These are phyloP conservation scores for Smittia aterrima DNA, from an alignment of 2,888 invertebrate genomes.

Conservation along the genomic window DNA sequence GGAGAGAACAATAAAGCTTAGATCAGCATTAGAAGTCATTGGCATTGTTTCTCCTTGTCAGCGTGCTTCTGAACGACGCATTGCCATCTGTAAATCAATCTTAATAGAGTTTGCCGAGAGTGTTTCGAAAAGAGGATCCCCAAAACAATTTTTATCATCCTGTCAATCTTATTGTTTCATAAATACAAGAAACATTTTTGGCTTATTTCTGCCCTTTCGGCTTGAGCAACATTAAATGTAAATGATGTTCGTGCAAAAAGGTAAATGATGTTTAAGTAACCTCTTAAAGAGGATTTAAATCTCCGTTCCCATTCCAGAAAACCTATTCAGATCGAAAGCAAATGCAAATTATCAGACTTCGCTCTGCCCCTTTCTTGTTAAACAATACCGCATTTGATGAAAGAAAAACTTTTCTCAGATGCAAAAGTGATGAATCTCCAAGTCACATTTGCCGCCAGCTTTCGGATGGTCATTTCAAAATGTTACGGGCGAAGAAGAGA, in stretches of 20 bases:
- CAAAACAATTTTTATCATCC: conserved; percentile 16
- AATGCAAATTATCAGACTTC: conserved; percentile 33
- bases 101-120: not conserved
- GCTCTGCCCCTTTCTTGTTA: not conserved
- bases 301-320: conserved; percentile 38
- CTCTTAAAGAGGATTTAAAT: conserved; percentile 31
- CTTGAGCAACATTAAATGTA: not conserved
- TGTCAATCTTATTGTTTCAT: not conserved
- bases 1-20: not conserved
- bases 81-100: not conserved
- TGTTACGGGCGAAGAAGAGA: not conserved
- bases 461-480: conserved; percentile 8
- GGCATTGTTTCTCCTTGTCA: not conserved
- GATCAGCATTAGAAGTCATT: not conserved
- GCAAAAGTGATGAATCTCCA: not conserved
- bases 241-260: conserved; percentile 25
- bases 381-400: conserved; percentile 11
- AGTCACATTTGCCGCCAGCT: conserved; percentile 14
- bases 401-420: not conserved
- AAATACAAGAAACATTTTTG: not conserved
- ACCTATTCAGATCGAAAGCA: conserved; percentile 18
- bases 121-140: not conserved
- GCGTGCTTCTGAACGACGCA: not conserved
- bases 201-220: not conserved
- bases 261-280: conserved; percentile 18